Percentiles rank a stretch among this genome's conserved stretches.
These are phyloP conservation scores for Sylvilagus floridanus DNA, from an alignment of 2,797 vertebrate species.

Conservation along the genomic window DNA sequence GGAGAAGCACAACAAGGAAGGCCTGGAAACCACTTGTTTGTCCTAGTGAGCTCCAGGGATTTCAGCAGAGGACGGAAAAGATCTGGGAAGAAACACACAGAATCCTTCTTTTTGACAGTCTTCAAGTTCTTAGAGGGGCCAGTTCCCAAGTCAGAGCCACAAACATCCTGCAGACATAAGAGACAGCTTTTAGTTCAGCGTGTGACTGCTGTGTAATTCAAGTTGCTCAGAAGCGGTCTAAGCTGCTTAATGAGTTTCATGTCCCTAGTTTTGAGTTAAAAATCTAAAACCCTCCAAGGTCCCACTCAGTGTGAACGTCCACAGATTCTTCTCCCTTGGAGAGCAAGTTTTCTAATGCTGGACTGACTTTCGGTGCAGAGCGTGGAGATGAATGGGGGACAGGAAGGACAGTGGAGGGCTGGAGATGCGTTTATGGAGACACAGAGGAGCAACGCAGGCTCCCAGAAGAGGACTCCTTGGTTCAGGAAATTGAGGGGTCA, in stretches of 20 bases:
- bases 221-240: neutral
- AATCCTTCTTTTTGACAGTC: neutral
- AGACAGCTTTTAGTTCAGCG: neutral
- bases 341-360: neutral
- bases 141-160: neutral
- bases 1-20: neutral
- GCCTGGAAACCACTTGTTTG: neutral
- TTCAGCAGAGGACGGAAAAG: neutral
- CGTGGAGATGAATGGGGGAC: too few relatives aligned
- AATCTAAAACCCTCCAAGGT: neutral
- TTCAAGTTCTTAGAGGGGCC: neutral
- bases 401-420: neutral
- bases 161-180: neutral
- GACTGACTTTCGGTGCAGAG: neutral
- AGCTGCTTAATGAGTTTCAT: neutral
- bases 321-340: too few relatives aligned
- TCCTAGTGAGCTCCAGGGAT: neutral
- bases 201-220: too few relatives aligned
- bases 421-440: neutral
- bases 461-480: neutral
- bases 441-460: neutral
- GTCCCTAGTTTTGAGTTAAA: neutral
- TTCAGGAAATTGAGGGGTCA: neutral
- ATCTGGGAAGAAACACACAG: neutral
- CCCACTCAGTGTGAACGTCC: neutral